These are phyloP conservation scores for Pseudachorutes palmiensis DNA, from an alignment of 1,140 invertebrate genomes.

Conservation along the genomic window DNA sequence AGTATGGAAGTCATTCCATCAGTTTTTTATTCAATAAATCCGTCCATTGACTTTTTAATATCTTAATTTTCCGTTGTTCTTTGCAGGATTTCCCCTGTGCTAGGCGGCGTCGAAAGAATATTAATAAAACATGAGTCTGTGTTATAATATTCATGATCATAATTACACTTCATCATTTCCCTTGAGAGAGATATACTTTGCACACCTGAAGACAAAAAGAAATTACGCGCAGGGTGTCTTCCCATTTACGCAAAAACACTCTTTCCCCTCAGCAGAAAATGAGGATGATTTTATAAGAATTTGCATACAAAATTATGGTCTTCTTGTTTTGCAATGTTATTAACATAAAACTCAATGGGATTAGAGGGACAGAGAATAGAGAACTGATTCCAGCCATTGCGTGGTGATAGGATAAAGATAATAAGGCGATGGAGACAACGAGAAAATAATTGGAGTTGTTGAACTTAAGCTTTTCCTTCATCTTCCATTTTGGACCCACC, in stretches of 20 bases:
- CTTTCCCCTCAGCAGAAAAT: not conserved
- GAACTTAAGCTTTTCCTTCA: not conserved
- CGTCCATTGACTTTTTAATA: not conserved
- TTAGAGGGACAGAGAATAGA: not conserved
- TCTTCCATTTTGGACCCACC: too few relatives aligned
- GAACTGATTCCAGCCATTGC: not conserved
- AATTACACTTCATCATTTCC: conserved; percentile 11
- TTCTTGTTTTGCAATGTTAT: not conserved
- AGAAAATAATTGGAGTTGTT: not conserved
- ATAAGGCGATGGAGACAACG: too few relatives aligned
- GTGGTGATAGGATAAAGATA: not conserved
- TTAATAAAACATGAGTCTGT: conserved; percentile 6
- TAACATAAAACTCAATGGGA: conserved; percentile 4
- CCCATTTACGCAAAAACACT: not conserved
- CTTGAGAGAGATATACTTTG: not conserved
- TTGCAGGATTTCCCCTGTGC: not conserved
- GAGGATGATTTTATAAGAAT: not conserved
- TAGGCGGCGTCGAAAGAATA: not conserved
- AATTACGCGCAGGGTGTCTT: not conserved
- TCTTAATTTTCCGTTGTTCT: not conserved
- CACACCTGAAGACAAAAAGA: not conserved
- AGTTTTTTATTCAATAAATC: conserved; percentile 4
- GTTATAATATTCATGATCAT: conserved; percentile 3
- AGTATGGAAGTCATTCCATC: not conserved
- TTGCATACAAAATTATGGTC: conserved; percentile 6